Percentiles rank a stretch among this genome's conserved stretches.
These are phyloP conservation scores for Drosophila sordidula DNA, from an alignment of 2,888 invertebrate species.

Conservation along the genomic window DNA sequence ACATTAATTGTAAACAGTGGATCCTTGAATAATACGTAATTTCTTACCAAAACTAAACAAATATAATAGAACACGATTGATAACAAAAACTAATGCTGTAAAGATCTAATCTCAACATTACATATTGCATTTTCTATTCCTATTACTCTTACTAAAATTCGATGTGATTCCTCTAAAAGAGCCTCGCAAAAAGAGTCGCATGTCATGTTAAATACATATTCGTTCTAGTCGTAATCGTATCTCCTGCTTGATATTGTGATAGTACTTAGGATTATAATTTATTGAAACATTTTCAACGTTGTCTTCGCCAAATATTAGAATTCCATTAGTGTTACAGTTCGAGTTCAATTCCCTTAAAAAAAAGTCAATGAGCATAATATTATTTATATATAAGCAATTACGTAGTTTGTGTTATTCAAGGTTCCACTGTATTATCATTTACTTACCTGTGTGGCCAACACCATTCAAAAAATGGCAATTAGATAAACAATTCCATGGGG, in stretches of 20 bases:
- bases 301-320: background rate
- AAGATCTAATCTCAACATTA: too few relatives aligned
- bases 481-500: conserved; percentile 63
- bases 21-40: conserved; percentile 42
- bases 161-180: too few relatives aligned
- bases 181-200: too few relatives aligned
- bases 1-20: conserved; percentile 43
- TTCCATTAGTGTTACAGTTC: background rate
- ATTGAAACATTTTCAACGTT: conserved; percentile 9
- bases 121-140: too few relatives aligned
- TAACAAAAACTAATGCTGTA: too few relatives aligned
- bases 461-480: conserved; percentile 40
- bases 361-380: conserved; percentile 10
- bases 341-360: background rate
- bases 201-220: too few relatives aligned
- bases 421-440: conserved; percentile 43
- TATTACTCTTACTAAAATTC: too few relatives aligned
- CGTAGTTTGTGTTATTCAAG: conserved; percentile 41
- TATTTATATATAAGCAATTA: conserved; percentile 2
- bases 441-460: conserved; percentile 47
- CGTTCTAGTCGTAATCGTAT: too few relatives aligned
- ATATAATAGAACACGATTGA: background rate
- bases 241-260: background rate
- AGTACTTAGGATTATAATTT: background rate
- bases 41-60: conserved; percentile 8